Conservation (phyloP, 2,113 vertebrate species). For the Ctenomys sociabilis region DNA sequence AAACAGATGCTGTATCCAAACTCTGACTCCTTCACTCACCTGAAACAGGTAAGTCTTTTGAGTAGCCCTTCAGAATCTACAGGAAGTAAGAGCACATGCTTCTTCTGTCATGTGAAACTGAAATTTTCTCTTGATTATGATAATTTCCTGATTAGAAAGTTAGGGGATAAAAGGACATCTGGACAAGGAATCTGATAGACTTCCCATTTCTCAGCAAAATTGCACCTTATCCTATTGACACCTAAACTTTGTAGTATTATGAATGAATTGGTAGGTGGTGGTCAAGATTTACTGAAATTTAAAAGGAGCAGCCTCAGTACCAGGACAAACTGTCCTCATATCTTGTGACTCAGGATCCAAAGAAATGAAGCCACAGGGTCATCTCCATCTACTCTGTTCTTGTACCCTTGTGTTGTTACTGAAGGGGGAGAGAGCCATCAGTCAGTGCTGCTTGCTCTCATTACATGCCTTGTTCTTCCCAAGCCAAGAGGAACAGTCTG, state of each 20-base stretch:
- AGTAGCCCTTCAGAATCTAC: background rate
- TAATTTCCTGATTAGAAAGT: conserved; percentile 28
- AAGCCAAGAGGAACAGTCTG: background rate
- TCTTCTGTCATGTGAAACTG: background rate
- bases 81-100: background rate
- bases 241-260: background rate
- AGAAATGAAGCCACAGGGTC: background rate
- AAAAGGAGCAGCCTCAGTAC: background rate
- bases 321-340: background rate
- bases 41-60: conserved; percentile 91
- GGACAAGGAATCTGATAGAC: background rate
- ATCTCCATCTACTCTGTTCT: background rate
- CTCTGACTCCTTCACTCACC: conserved; percentile 89
- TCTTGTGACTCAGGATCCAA: background rate
- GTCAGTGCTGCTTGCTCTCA: background rate
- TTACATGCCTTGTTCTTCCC: background rate
- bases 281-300: background rate
- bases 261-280: background rate
- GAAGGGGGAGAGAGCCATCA: background rate
- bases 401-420: background rate
- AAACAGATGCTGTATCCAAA: conserved; percentile 87
- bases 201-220: background rate
- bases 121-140: background rate
- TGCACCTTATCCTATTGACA: background rate
- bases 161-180: background rate